phyloP scores from a whole-genome alignment of 2,113 vertebrate genomes.

The Geococcyx californianus region DNA sequence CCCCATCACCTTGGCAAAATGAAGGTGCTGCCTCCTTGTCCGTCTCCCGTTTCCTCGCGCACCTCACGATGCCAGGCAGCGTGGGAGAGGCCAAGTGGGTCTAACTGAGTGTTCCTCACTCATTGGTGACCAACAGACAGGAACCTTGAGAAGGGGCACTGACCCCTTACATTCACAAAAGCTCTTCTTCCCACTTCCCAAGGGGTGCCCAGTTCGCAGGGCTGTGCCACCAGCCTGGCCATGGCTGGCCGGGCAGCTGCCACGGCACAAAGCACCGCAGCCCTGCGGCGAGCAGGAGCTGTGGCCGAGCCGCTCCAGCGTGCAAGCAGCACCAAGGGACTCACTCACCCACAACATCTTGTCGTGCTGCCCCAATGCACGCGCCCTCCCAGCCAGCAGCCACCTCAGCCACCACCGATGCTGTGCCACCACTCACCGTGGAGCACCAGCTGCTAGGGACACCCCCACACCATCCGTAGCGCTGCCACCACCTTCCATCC shows the following conservation, averaged over 20 bases:
- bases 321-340: not conserved
- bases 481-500: not conserved
- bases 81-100: not conserved
- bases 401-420: not conserved
- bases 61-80: rapidly evolving
- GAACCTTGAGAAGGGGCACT: not conserved
- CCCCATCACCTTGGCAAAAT: rapidly evolving
- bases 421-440: not conserved
- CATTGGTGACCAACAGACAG: not conserved
- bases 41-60: not conserved
- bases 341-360: rapidly evolving
- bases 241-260: not conserved
- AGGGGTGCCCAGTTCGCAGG: rapidly evolving
- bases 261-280: not conserved
- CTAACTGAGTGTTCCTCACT: rapidly evolving
- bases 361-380: not conserved
- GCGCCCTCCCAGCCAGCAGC: rapidly evolving
- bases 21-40: not conserved
- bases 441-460: not conserved
- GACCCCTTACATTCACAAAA: not conserved
- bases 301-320: rapidly evolving
- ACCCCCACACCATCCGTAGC: not conserved
- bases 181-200: not conserved
- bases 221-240: rapidly evolving
- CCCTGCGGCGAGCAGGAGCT: not conserved